Base-by-base conservation (phyloP, 2,113 vertebrate species). In the Neolamprologus variostigma region DNA sequence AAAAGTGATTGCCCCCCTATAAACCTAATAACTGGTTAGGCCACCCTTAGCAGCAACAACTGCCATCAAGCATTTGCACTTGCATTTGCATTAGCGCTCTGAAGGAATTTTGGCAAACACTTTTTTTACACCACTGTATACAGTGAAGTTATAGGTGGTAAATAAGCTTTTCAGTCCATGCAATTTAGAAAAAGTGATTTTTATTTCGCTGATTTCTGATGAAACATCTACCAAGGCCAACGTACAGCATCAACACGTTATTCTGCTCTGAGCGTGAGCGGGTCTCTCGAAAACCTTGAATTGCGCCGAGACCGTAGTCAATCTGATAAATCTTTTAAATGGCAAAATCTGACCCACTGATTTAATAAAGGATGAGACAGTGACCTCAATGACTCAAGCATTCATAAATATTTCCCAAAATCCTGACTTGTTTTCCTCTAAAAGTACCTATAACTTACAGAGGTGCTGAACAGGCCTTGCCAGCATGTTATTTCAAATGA, bases 401-500 rank as follows among this genome's bases (percentile, higher is more conserved):
- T 81, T 81, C 28, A 85, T 45, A 71, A 80, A 82, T 59, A 89
- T 55, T 66, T 50, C 19, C 88, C 61, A 57, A 8, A 76, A 59
- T 37, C n/a, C 42, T 45, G 1, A 57, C 54, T 3, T 3, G 23
- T 86, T 90, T 73, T 55, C 4, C 7, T 90, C 40, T 79, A 4
- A n/a, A 53, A 80, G 53, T 45, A 21, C n/a, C 33, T 84, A 13
- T 57, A 87, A 84, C 87, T 35, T n/a, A 40, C 4, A 5, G 66
- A 59, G 51, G 61, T 80, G 45, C 86, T 89, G 33, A 81, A 71
- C 35, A 88, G 55, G 47, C 63, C 89, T 84, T 2, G 45, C 63
- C 16, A 35, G 68, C 35, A 17, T 81, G 82, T 86, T 83, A 50
- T 66, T 87, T 86, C 59, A 90, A 89, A 91, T 85, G 11, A 89